Base-by-base conservation (phyloP, 2,888 invertebrate species). In the Melinaea marsaeus region DNA sequence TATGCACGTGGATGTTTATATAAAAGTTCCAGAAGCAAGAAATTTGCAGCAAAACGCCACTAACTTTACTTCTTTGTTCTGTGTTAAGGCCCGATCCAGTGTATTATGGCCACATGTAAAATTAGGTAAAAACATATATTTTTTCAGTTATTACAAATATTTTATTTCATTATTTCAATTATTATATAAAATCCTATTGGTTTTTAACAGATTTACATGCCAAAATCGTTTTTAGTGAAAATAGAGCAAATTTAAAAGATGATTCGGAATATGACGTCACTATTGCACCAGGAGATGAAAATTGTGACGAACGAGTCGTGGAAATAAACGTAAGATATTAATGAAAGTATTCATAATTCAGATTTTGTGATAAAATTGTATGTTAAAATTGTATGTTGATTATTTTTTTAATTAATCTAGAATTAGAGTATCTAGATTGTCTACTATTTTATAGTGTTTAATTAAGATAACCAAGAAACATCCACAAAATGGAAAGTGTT, bases 31-130 rank as follows among this genome's bases (percentile, higher is more conserved):
- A 0, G 79, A 85, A 54, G 85, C 86, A 0, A 77, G 84, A 67
- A 84, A 88, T 61, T 68, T 91, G 9, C 83, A 84, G 1, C 78
- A 83, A 13, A 84, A 88, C 48, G 78, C 81, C 0, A 86, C 84
- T 2, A 81, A 83, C 3, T 90, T 91, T 65, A 81, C 79, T 1
- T 85, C 83, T 2, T 64, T 80, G 9, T 88, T 90, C 67, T 91
- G 91, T 65, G 74, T 90, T 3, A 73, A 70, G 9, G 79, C 81
- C 2, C 72, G 76, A 7, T 64, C 74, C 0, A 79, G 73, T 42
- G 74, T 70, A 6, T 68, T 69, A n/a, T 81, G 84, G 84, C 66
- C 79, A 0, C 73, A 81, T 67, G 77, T 80, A 2, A 77, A 78
- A 71, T 74, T 83, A 64, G 75, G 90, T 88, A 57, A 63, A 34